Conservation (phyloP, 2,113 vertebrate genomes). For the Sylvia atricapilla region DNA sequence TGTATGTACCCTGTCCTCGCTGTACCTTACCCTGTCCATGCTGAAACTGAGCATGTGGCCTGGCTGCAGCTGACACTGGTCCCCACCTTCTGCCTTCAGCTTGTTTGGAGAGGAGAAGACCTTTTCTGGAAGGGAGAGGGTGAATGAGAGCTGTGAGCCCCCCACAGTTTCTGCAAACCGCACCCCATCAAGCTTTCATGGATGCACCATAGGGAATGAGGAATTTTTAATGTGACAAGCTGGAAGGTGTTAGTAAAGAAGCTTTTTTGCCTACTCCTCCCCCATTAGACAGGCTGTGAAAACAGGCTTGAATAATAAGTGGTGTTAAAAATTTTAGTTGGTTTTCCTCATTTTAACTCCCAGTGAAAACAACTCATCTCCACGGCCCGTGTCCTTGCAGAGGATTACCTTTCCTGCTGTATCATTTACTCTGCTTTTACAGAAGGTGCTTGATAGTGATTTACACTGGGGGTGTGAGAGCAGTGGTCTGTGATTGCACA, state of each 20-base stretch:
- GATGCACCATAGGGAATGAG: fast-evolving
- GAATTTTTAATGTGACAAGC: background rate
- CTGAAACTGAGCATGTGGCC: background rate
- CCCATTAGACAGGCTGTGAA: background rate
- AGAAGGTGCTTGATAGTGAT: background rate
- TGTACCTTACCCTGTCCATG: too few species aligned
- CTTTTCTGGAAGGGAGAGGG: background rate
- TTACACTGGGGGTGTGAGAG: background rate
- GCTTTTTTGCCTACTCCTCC: background rate
- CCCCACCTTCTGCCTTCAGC: background rate
- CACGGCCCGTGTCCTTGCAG: background rate
- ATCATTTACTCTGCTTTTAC: background rate
- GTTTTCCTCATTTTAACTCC: background rate
- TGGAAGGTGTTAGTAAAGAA: background rate
- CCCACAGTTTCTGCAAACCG: fast-evolving
- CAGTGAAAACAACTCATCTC: background rate
- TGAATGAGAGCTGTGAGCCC: background rate
- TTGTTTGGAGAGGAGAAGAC: background rate
- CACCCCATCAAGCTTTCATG: background rate
- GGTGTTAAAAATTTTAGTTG: background rate
- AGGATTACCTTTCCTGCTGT: background rate
- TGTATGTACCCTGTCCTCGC: fast-evolving
- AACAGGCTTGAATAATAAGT: background rate
- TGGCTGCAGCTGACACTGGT: background rate
- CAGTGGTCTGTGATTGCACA: background rate